Evolutionary conservation across 2,888 invertebrate genomes (phyloP).

Genomic region (Eupeodes latifasciatus): DNA sequence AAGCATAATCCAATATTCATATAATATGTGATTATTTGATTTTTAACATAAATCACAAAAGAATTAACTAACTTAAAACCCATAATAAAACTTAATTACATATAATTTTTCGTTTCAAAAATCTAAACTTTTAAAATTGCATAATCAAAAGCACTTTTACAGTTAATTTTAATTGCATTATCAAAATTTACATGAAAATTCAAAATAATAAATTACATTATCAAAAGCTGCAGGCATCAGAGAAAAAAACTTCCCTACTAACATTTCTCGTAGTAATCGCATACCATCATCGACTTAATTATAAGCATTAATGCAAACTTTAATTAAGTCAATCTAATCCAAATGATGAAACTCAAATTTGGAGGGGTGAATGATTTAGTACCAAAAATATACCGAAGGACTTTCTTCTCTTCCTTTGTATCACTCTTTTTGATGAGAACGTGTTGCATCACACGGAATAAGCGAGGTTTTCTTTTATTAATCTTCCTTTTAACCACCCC

Average conservation of each 20-base stretch:
- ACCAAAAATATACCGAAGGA: background rate
- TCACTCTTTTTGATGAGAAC: conserved; percentile 12
- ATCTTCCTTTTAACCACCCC: background rate
- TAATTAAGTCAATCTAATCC: conserved; percentile 76
- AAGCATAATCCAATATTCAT: no score
- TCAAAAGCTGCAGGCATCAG: conserved; percentile 41
- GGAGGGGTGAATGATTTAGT: conserved; percentile 52
- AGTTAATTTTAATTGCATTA: conserved; percentile 51
- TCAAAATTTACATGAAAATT: conserved; percentile 58
- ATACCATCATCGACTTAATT: conserved; percentile 64
- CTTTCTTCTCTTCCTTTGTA: no score
- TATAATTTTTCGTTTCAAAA: background rate
- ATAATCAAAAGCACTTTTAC: conserved; percentile 26
- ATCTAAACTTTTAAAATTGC: background rate
- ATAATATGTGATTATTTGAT: background rate
- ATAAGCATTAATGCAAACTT: conserved; percentile 73
- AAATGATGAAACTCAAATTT: conserved; percentile 56
- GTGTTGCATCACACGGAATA: conserved; percentile 46
- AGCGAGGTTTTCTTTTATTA: conserved; percentile 24
- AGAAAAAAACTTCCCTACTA: background rate
- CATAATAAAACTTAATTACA: background rate
- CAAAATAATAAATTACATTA: conserved; percentile 59
- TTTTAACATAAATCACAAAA: background rate
- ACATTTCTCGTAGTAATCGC: background rate
- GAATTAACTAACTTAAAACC: background rate